Conservation (phyloP, 2,888 invertebrate genomes). For the Dioctria linearis region DNA sequence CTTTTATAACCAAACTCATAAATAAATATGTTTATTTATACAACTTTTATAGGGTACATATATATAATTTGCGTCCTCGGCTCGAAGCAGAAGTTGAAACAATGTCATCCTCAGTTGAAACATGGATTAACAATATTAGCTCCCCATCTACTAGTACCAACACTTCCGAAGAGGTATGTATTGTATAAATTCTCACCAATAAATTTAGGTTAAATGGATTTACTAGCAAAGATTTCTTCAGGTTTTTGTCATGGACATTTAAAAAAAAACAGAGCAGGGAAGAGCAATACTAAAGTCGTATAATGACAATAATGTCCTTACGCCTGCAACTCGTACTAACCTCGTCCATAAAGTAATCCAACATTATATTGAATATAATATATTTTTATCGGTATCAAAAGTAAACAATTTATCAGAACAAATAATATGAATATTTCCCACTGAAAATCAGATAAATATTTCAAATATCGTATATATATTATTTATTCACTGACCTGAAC, state of each 20-base stretch:
- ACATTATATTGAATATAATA: slow-evolving; percentile 51
- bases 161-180: not conserved
- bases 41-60: not conserved
- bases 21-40: not conserved
- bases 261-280: slow-evolving; percentile 39
- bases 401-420: slow-evolving; percentile 51
- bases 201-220: not conserved
- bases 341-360: slow-evolving; percentile 49
- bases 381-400: slow-evolving; percentile 9
- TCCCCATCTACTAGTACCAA: not conserved
- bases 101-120: slow-evolving; percentile 3
- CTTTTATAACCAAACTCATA: too few relatives aligned
- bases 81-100: not conserved
- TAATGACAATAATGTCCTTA: slow-evolving; percentile 19
- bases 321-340: slow-evolving; percentile 47
- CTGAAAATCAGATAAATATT: slow-evolving; percentile 49
- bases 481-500: too few relatives aligned
- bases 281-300: slow-evolving; percentile 35
- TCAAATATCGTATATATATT: too few relatives aligned
- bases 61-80: slow-evolving; percentile 11
- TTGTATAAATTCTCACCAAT: not conserved
- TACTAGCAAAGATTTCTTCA: not conserved
- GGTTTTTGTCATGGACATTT: slow-evolving; percentile 40
- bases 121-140: slow-evolving; percentile 12
- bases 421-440: slow-evolving; percentile 56